phyloP scores from a whole-genome alignment of 2,113 vertebrate species.

The Lynx canadensis region DNA sequence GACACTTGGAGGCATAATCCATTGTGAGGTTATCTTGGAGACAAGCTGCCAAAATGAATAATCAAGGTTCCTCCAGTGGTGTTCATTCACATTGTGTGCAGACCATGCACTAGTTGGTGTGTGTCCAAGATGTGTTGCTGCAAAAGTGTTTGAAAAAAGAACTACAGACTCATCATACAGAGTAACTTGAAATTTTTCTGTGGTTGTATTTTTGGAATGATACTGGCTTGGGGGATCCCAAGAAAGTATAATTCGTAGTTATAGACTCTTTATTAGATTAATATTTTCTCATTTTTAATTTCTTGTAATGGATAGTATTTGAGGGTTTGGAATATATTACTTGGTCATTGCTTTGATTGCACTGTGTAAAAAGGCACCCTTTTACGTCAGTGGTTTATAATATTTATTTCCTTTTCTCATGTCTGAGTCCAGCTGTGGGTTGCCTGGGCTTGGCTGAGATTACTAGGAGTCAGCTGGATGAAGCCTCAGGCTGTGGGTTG shows the following conservation, averaged over 20 bases:
- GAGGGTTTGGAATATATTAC: background rate
- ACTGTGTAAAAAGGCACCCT: background rate
- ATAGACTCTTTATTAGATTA: background rate
- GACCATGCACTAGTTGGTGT: background rate
- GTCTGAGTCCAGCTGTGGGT: background rate
- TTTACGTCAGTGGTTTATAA: background rate
- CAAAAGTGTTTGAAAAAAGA: background rate
- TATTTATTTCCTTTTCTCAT: background rate
- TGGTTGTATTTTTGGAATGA: background rate
- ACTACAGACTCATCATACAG: background rate
- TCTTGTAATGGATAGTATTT: background rate
- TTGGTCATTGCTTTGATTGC: background rate
- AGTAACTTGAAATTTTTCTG: background rate
- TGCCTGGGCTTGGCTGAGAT: background rate
- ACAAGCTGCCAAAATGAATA: background rate
- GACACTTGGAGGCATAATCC: background rate
- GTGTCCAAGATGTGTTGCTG: background rate
- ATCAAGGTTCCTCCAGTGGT: background rate
- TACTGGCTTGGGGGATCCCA: background rate
- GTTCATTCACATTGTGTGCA: background rate
- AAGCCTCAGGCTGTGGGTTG: background rate
- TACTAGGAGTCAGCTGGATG: background rate
- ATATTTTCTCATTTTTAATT: background rate
- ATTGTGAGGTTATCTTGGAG: background rate
- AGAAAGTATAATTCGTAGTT: background rate